A percentile compares a stretch with the other conserved stretches of the same genome.
Evolutionary conservation across 2,113 vertebrate genomes (phyloP).

Genomic region (Pseudorhombus dupliciocellatus): DNA sequence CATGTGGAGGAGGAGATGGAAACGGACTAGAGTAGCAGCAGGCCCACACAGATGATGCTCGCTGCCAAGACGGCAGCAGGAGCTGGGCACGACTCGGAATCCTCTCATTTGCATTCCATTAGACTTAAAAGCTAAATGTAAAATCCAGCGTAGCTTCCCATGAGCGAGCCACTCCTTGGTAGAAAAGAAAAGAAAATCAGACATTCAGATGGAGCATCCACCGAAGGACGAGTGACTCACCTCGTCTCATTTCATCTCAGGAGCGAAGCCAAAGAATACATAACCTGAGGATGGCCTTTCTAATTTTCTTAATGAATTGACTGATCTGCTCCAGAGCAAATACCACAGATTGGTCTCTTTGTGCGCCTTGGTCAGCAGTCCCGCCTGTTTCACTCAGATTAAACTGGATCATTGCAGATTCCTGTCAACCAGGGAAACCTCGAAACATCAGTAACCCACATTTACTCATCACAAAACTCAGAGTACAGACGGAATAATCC

Average conservation of each 20-base stretch:
- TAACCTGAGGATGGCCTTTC: constrained; percentile 8
- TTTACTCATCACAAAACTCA: constrained; percentile 4
- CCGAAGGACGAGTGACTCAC: constrained; percentile 41
- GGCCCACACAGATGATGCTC: constrained; percentile 13
- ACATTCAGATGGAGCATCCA: constrained; percentile 30
- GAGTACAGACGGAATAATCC: constrained; percentile 28
- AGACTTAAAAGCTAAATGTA: constrained; percentile 52
- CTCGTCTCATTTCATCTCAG: neutral
- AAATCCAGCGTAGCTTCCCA: constrained; percentile 41
- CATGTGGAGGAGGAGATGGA: constrained; percentile 24
- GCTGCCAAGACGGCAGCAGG: constrained; percentile 18
- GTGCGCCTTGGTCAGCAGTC: constrained; percentile 3
- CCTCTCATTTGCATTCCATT: constrained; percentile 61
- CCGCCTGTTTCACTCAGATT: constrained; percentile 1
- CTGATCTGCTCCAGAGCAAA: constrained; percentile 26
- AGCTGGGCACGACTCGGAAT: constrained; percentile 2
- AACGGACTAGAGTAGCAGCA: constrained; percentile 9
- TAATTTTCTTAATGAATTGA: constrained; percentile 17
- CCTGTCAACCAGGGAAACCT: neutral
- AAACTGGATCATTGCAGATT: constrained; percentile 24
- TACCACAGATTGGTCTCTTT: neutral
- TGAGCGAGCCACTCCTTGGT: constrained; percentile 22
- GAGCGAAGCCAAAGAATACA: constrained; percentile 22
- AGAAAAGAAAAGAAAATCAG: constrained; percentile 35
- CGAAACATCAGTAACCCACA: constrained; percentile 26